Base-by-base conservation (phyloP, 2,113 vertebrate species). In the Monopterus albus region DNA sequence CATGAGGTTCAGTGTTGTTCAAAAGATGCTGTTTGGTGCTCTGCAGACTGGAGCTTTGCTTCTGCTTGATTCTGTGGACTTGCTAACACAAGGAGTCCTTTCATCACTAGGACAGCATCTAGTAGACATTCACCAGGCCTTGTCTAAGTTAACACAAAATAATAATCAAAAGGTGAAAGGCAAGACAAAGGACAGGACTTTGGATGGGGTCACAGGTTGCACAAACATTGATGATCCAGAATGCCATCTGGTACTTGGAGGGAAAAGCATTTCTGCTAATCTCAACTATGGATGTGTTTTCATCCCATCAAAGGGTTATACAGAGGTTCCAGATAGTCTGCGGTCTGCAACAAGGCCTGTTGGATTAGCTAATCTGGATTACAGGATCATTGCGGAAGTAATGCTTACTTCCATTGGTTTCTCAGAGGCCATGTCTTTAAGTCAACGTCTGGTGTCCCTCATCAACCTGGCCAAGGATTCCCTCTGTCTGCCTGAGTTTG, bases 11-110 rank as follows among this genome's bases (percentile, higher is more conserved):
- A 6, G 4, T 15, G 84, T 91, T 57, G 42, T 97, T 72, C 84
- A 89, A 47, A 91, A 81, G 42, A 87, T 94, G 84, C 75, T 96
- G 23, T 60, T 88, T 0, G 96, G 95, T 8, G 93, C 95, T 2
- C 88, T 96, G 28, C 93, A 94, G 56, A 72, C 88, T 1, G 96
- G 95, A 3, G 93, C 94, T 1, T 94, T 93, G 94, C 85, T 97
- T 51, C 61, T 96, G 5, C 67, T 96, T 61, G 88, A 93, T 8
- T 86, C 78, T 36, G 89, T 87, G 9, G 89, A 95, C 36, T 84
- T 46, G 4, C 76, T 97, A 31, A 81, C 87, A 20, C 77, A 70
- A 2, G 85, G 83, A 3, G 69, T 91, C 13, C 87, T 94, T 47
- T 93, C 91, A 1, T 74, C 90, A 20, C 72, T 96, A 31, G 93